Base-by-base conservation (phyloP, 2,888 invertebrate genomes). In the Laspeyria flexula region DNA sequence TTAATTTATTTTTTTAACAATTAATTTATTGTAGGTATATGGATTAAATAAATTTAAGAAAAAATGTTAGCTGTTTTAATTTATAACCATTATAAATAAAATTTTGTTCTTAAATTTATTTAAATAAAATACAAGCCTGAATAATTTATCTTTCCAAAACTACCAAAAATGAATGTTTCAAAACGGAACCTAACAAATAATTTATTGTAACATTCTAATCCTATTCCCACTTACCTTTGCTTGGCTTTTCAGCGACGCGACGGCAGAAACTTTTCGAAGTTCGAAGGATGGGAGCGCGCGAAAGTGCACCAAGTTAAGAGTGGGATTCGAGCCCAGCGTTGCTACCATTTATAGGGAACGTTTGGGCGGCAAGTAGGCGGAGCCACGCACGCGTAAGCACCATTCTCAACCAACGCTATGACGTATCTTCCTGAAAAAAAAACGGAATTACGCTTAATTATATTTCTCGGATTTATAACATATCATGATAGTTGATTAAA, bases 361-460 rank as follows among this genome's bases (percentile, higher is more conserved):
- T 60, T 74, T 71, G 87, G 88, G 88, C 88, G 88, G 86, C 68
- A 55, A 58, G 77, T 72, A 68, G 89, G 90, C 86, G 90, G 88
- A 56, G 89, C 81, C 65, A 88, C 89, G 88, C 89, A 85, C 71
- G 89, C 90, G 89, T 88, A 76, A 66, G 67, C 65, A 16, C 18
- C 37, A 61, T 53, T 49, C 57, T 38, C 40, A 44, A 18, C 18
- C 56, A 47, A 41, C 4, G 47, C 44, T 52, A 43, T 71, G 71
- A 72, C 68, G 65, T 71, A 25, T 42, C 37, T 61, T 63, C 48
- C 44, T 44, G 43, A 13, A 59, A 51, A 58, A 33, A 35, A 39
- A 48, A 12, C 7, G 25, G 9, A 25, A 25, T 25, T 25, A 25
- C 7, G 9, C 25, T 25, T 25, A 1, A 25, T 7, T 6, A 7